phyloP scores from a whole-genome alignment of 2,888 invertebrate genomes.

The Papilio elwesi region DNA sequence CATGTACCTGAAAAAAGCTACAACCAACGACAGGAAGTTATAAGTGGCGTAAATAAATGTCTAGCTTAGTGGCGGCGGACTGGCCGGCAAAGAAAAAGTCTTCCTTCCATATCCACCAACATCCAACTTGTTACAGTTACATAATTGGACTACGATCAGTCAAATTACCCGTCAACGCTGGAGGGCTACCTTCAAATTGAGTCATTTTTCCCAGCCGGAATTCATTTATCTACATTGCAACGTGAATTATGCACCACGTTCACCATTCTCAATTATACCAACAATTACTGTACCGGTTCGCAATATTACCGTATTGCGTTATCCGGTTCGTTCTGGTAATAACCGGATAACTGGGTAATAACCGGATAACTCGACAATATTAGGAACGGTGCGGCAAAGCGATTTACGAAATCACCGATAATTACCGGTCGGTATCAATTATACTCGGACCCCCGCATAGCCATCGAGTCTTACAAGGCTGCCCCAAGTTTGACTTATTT shows the following conservation, averaged over 20 bases:
- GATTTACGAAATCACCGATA: slow-evolving; percentile 57
- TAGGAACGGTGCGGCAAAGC: slow-evolving; percentile 45
- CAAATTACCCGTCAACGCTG: neutral
- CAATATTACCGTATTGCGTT: slow-evolving; percentile 48
- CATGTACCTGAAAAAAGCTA: too few species aligned
- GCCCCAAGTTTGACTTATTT: neutral
- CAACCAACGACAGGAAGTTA: too few species aligned
- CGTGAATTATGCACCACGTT: slow-evolving; percentile 38
- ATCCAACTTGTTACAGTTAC: neutral
- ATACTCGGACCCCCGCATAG: slow-evolving; percentile 45
- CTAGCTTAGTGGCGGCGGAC: too few species aligned
- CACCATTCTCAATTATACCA: slow-evolving; percentile 43
- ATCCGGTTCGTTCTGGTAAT: slow-evolving; percentile 42
- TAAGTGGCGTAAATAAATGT: too few species aligned
- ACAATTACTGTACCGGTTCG: slow-evolving; percentile 43
- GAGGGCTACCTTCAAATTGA: neutral
- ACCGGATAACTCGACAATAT: slow-evolving; percentile 42
- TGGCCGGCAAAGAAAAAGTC: neutral
- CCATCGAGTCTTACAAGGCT: slow-evolving; percentile 21
- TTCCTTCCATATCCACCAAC: neutral
- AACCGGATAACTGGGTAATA: slow-evolving; percentile 43
- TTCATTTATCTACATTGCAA: slow-evolving; percentile 29
- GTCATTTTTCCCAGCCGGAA: slow-evolving; percentile 16
- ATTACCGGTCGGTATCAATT: slow-evolving; percentile 54
- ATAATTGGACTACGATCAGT: neutral